Conservation (phyloP, 2,797 vertebrate species). For the Enteromius thamalakanensis region DNA sequence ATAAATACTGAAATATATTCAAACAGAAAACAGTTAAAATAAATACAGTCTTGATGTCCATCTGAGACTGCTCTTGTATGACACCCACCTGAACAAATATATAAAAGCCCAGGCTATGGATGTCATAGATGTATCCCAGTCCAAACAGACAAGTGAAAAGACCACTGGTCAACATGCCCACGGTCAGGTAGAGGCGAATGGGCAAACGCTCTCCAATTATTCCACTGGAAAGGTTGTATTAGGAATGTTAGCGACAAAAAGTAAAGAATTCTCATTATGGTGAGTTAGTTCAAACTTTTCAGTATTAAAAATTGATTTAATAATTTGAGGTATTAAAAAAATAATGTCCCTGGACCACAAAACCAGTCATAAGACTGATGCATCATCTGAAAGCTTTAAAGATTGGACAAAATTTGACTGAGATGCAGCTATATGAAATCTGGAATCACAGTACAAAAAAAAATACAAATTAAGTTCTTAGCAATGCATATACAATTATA, state of each 20-base stretch:
- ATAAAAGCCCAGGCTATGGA: conserved; percentile 90
- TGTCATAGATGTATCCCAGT: conserved; percentile 87
- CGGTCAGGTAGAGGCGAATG: conserved; percentile 90
- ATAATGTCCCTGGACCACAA: too few relatives aligned
- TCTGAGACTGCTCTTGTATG: neutral
- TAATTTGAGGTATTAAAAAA: too few relatives aligned
- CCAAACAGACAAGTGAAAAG: conserved; percentile 90
- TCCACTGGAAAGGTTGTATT: conserved; percentile 74
- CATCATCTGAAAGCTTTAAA: too few relatives aligned
- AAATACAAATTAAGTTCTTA: too few relatives aligned
- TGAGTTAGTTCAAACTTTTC: neutral
- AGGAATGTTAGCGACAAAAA: neutral
- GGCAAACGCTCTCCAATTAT: conserved; percentile 94
- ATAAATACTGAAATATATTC: neutral
- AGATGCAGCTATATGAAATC: too few relatives aligned
- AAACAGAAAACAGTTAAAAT: neutral
- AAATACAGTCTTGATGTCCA: neutral
- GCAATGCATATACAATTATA: too few relatives aligned
- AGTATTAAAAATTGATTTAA: too few relatives aligned
- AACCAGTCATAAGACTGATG: too few relatives aligned
- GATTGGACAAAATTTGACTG: too few relatives aligned
- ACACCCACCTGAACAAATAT: conserved; percentile 65
- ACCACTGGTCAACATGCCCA: conserved; percentile 90
- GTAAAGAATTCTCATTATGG: too few relatives aligned
- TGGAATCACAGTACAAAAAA: too few relatives aligned